phyloP scores from a whole-genome alignment of 1,140 invertebrate species.

The Eumaeus atala region DNA sequence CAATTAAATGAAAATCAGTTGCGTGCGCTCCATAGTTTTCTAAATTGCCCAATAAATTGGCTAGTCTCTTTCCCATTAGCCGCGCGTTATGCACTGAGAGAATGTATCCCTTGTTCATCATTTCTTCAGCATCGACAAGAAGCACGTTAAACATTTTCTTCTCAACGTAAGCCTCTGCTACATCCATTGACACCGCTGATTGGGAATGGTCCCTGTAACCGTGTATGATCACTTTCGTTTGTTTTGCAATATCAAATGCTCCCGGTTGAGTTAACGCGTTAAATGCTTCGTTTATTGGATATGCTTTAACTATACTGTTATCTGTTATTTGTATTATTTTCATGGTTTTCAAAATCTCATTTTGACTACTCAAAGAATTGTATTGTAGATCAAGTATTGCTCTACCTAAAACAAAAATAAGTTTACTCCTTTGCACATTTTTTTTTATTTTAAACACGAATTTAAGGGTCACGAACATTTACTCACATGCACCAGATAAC shows the following conservation, averaged over 20 bases:
- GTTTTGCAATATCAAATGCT: conserved; percentile 58
- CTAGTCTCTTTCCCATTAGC: conserved; percentile 66
- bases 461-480: conserved; percentile 30
- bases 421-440: conserved; percentile 20
- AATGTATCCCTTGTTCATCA: conserved; percentile 57
- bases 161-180: conserved; percentile 54
- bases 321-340: conserved; percentile 51
- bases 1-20: conserved; percentile 74
- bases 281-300: conserved; percentile 50
- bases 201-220: conserved; percentile 59
- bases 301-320: conserved; percentile 29
- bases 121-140: conserved; percentile 55
- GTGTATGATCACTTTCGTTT: conserved; percentile 64
- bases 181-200: conserved; percentile 46
- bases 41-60: conserved; percentile 70
- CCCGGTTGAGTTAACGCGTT: conserved; percentile 39
- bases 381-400: conserved; percentile 56
- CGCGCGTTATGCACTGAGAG: conserved; percentile 54
- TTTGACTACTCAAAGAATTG: conserved; percentile 42
- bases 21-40: conserved; percentile 67
- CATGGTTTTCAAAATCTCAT: conserved; percentile 53
- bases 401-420: conserved; percentile 45
- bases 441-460: no score
- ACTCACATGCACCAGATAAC: conserved; percentile 65
- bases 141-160: conserved; percentile 63